These are phyloP conservation scores for Pandion haliaetus DNA, from an alignment of 2,113 vertebrate genomes.

Conservation along the genomic window DNA sequence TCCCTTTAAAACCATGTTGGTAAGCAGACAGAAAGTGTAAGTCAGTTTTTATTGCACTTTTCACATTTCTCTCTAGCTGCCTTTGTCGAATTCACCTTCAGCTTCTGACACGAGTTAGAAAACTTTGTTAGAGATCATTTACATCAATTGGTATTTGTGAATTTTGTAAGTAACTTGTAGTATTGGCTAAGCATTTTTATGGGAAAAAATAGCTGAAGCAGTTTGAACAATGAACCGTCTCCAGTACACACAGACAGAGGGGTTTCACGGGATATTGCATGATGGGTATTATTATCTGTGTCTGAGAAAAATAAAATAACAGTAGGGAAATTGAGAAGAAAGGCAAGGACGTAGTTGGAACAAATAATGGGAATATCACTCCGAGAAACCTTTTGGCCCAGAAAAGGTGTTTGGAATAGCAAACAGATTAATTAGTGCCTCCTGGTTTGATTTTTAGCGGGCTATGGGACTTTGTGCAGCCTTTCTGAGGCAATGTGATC, in stretches of 20 bases:
- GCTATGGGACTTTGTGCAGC: neutral
- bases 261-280: neutral
- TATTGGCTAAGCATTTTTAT: neutral
- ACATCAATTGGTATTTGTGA: neutral
- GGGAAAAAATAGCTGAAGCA: neutral
- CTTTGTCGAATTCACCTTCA: neutral
- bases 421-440: neutral
- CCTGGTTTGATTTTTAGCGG: neutral
- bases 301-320: neutral
- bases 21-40: neutral
- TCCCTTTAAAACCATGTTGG: conserved; percentile 68
- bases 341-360: neutral
- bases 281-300: neutral
- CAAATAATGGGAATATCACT: neutral
- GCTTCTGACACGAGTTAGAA: neutral
- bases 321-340: neutral
- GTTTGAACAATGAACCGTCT: neutral
- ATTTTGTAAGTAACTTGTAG: neutral
- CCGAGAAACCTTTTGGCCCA: neutral
- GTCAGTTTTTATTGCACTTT: neutral
- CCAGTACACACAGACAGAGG: neutral
- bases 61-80: neutral
- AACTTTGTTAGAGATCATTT: neutral
- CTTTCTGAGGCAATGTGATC: neutral
- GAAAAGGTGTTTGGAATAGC: neutral